Evolutionary conservation across 2,113 vertebrate genomes (phyloP).

Genomic region (Gymnocephalus cernua): DNA sequence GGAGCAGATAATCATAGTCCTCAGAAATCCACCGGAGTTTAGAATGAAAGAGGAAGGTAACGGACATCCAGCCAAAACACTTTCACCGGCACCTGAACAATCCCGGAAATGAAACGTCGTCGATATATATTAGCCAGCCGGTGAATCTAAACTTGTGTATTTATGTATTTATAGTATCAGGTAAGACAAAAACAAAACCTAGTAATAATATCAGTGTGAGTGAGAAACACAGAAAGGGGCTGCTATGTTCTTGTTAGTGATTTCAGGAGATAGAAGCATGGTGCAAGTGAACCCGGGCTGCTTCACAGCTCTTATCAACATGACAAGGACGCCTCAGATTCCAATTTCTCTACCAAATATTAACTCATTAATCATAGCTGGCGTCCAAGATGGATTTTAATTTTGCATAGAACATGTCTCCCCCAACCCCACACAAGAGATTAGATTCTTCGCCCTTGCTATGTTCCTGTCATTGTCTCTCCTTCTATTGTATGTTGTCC

Average conservation of each 20-base stretch:
- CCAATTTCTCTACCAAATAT: constrained; percentile 85
- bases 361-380: constrained; percentile 88
- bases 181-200: constrained; percentile 21
- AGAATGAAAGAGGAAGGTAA: too few species aligned
- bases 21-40: too few species aligned
- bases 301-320: constrained; percentile 71
- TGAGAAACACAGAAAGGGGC: constrained; percentile 23
- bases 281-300: constrained; percentile 39
- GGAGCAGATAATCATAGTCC: too few species aligned
- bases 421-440: constrained; percentile 46
- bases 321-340: constrained; percentile 80
- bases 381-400: constrained; percentile 82
- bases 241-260: constrained; percentile 61
- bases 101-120: too few species aligned
- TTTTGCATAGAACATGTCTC: constrained; percentile 72
- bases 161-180: constrained; percentile 36
- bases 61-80: too few species aligned
- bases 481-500: background rate
- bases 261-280: constrained; percentile 63
- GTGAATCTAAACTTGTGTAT: too few species aligned
- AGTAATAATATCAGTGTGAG: constrained; percentile 39
- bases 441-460: constrained; percentile 70
- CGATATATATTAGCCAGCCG: background rate
- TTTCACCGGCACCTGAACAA: too few species aligned
- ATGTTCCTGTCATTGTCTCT: constrained; percentile 36